A percentile compares a stretch with the other conserved stretches of the same genome.
phyloP scores from a whole-genome alignment of 23 tunicate genomes.

The Botrylloides violaceus region DNA sequence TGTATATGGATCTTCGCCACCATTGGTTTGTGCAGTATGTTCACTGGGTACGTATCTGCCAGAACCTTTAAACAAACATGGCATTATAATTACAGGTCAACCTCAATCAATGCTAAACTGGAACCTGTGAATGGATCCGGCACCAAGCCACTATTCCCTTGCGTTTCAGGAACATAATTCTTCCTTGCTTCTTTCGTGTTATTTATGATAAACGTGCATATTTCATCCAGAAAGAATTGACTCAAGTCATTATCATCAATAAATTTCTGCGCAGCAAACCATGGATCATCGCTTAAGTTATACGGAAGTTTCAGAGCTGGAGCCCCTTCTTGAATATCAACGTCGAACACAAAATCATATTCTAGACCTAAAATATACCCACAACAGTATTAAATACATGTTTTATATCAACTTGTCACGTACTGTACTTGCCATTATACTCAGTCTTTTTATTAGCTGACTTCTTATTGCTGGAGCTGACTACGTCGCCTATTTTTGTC shows the following conservation, averaged over 20 bases:
- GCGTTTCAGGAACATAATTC: neutral
- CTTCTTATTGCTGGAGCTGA: constrained; percentile 36
- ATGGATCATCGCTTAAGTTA: constrained; percentile 71
- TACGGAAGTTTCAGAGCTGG: constrained; percentile 87
- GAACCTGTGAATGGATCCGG: constrained; percentile 34
- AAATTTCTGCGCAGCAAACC: constrained; percentile 90
- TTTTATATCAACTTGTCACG: too few species aligned
- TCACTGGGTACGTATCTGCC: neutral
- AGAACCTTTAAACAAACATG: constrained; percentile 8
- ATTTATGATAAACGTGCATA: constrained; percentile 73
- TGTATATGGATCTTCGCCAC: neutral
- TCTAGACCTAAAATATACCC: constrained; percentile 70
- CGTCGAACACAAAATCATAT: constrained; percentile 81
- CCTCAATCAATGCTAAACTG: neutral
- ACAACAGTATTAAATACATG: too few species aligned
- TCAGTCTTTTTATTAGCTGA: neutral
- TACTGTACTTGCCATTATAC: neutral
- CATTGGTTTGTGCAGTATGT: neutral
- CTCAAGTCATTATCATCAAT: constrained; percentile 67
- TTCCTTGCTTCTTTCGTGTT: constrained; percentile 44
- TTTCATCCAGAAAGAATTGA: constrained; percentile 49
- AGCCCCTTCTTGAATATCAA: constrained; percentile 75
- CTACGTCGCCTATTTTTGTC: constrained; percentile 83
- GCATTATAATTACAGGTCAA: too few species aligned
- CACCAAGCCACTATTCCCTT: neutral